Evolutionary conservation across 2,797 vertebrate genomes (phyloP), one percentile per base, ranked within the genome.

Genomic region (Tangara arthus): DNA sequence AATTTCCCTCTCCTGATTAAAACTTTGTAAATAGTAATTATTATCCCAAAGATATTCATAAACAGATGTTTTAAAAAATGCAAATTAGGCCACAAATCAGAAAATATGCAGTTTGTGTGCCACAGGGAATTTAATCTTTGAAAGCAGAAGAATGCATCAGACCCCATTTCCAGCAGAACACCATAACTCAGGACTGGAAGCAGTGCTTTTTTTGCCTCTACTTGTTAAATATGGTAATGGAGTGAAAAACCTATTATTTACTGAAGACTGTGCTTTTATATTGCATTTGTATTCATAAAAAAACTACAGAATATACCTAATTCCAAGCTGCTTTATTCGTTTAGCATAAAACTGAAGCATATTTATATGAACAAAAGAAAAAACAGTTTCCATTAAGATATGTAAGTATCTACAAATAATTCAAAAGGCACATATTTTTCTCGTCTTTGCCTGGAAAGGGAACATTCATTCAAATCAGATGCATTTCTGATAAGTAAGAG

Each of bases 1-100:
- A 93, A 87, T 77, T 79, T 84, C 53, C 46, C 63, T 86, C 32
- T 94, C 64, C 79, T 77, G 78, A 92, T 94, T 95, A 95, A 93
- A 96, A 94, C 63, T 95, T 94, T 68, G 94, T 92, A 96, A 97
- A 96, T 77, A 97, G 84, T 87, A 95, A 96, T 97, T 97, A 95
- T 94, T 96, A 94, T 83, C 65, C 93, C 83, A 96, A 95, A 93
- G 76, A 91, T 91, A 95, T 96, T 97, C 90, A 95, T 92, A 97
- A 96, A 90, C 80, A 96, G 89, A 95, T 96, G 89, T 90, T 95
- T 96, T 93, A 1, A 82, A 91, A 94, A 94, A 97, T 97, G 84
- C 81, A 95, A 96, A 96, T 97, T 71, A 63, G 11, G 69, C 70
- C 53, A 86, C 65, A 90, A 73, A 84, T 94, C 46, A 89, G 63